Base-by-base conservation (phyloP, 2,797 vertebrate genomes). In the Crocodylus rhombifer region DNA sequence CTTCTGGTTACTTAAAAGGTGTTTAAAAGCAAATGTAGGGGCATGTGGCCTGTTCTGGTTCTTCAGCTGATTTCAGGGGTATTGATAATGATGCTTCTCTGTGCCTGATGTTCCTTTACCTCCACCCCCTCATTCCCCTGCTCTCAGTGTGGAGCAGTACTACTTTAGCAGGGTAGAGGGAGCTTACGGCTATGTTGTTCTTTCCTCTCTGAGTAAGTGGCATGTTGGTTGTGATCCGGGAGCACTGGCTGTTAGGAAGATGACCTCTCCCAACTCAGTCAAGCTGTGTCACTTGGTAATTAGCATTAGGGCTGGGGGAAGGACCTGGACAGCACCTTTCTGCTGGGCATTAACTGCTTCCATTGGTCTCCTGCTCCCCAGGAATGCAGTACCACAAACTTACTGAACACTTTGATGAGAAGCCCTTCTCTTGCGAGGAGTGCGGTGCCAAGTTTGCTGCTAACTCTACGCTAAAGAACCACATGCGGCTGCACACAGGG, bases 361-460 rank as follows among this genome's bases (percentile, higher is more conserved):
- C 30, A 3, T 1, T 0, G 0, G 1, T 88, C 73, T 84, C 80
- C 84, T 33, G 42, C 65, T 15, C 71, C 69, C n/a, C 95, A 99
- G 99, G 99, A 55, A 98, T 99, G 98, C 98, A 99, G 86, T 99
- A 99, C 96, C 99, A 99, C 98, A 99, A 98, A 71, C 98, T 99
- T 87, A 99, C 98, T 0, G 99, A 99, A 94, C 99, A 99, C 97
- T 98, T 99, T 3, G 98, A 99, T 0, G 98, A 99, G 96, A 98
- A 99, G 91, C 99, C 99, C 0, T 99, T 99, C 80, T 98, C 98
- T 6, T 99, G 99, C 0, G 95, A 98, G 57, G 98, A 99, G 42
- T 99, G 99, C 0, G 98, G 98, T 0, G 98, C 98, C 2, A 99
- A 98, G 97, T 99, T 99, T 0, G 98, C 97, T 0, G 99, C 99